phyloP scores from a whole-genome alignment of 2,113 vertebrate genomes.

The Garra rufa region DNA sequence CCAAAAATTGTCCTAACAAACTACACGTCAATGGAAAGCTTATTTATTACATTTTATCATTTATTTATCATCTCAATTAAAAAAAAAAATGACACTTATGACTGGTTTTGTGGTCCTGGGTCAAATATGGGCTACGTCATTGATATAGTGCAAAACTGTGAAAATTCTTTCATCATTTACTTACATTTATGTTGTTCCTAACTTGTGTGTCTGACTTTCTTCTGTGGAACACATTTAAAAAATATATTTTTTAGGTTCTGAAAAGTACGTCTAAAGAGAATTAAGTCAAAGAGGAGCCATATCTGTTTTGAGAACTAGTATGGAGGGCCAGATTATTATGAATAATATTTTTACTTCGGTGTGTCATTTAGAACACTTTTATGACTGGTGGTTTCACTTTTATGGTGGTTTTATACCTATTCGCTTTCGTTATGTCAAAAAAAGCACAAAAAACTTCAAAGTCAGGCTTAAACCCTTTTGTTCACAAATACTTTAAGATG shows the following conservation, averaged over 20 bases:
- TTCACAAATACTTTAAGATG: constrained; percentile 20
- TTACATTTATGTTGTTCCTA: background rate
- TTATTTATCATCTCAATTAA: no score
- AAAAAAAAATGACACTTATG: no score
- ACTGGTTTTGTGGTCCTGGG: no score
- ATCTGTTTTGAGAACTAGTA: background rate
- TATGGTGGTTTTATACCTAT: background rate
- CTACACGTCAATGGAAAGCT: no score
- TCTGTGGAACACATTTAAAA: background rate
- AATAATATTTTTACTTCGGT: background rate
- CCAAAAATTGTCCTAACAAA: no score
- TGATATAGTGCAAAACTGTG: background rate
- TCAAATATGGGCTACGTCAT: no score
- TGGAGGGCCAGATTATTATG: background rate
- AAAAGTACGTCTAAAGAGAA: no score
- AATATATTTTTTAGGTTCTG: no score
- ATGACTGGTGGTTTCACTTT: background rate
- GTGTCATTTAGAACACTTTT: background rate
- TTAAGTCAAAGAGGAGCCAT: no score
- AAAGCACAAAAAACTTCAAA: constrained; percentile 17
- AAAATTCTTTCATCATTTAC: background rate
- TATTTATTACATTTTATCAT: no score
- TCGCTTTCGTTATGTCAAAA: background rate
- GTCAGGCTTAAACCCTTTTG: background rate
- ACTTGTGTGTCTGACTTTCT: background rate